Evolutionary conservation across 2,888 invertebrate genomes (phyloP).

Genomic region (Phortica magna): DNA sequence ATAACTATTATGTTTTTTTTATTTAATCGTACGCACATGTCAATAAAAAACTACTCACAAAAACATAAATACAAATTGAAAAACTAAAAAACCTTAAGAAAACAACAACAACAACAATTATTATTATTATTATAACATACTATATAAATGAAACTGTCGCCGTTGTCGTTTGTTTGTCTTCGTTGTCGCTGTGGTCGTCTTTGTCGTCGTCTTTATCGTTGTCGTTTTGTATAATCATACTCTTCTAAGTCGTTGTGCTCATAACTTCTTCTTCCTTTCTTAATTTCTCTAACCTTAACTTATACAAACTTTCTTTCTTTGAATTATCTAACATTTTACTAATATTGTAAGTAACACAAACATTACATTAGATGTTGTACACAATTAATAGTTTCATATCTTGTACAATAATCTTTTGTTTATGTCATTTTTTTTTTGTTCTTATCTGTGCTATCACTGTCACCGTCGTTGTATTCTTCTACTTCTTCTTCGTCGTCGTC

Average conservation of each 20-base stretch:
- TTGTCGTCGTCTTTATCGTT: no score
- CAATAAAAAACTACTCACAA: no score
- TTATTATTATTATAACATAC: no score
- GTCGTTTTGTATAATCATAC: background rate
- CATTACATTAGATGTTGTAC: background rate
- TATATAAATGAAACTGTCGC: background rate
- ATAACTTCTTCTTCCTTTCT: background rate
- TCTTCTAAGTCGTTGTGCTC: background rate
- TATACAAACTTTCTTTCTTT: background rate
- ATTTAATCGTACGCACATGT: constrained; percentile 33
- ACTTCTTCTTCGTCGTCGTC: constrained; percentile 20
- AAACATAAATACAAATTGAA: background rate
- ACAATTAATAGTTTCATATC: no score
- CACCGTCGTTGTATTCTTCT: background rate
- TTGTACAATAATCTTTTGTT: no score
- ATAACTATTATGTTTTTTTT: constrained; percentile 42
- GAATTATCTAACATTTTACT: background rate
- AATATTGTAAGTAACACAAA: background rate
- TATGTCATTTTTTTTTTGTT: background rate
- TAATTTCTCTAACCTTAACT: background rate
- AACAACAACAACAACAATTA: constrained; percentile 4
- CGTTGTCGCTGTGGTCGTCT: constrained; percentile 21
- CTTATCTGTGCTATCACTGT: background rate
- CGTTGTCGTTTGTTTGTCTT: constrained; percentile 19
- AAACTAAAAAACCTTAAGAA: constrained; percentile 5